Percentiles rank a stretch among this genome's conserved stretches.
Conservation (phyloP, 2,797 vertebrate genomes). For the Karalla daura region DNA sequence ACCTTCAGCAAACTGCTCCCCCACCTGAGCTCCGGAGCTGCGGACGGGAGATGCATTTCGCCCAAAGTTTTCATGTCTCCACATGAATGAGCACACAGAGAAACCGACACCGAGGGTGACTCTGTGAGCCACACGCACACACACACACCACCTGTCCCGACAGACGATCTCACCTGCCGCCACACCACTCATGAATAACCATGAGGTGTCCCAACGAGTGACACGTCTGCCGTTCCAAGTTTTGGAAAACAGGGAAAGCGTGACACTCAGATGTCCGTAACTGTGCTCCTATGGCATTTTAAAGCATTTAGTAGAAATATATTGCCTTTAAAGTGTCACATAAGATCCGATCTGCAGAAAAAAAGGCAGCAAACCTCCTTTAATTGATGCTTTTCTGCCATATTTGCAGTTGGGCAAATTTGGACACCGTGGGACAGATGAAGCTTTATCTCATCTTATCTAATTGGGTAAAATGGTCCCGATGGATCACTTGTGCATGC, state of each 20-base stretch:
- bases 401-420: too few species aligned
- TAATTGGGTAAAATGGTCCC: too few species aligned
- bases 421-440: too few species aligned
- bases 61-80: background rate
- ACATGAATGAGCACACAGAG: background rate
- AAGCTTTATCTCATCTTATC: too few species aligned
- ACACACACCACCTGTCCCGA: slow-evolving; percentile 22
- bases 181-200: slow-evolving; percentile 22
- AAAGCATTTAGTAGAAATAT: too few species aligned
- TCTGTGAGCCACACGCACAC: background rate
- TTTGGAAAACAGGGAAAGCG: background rate
- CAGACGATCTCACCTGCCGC: slow-evolving; percentile 14
- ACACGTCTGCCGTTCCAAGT: background rate
- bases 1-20: background rate
- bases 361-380: too few species aligned
- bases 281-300: background rate
- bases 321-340: too few species aligned
- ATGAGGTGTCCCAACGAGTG: background rate
- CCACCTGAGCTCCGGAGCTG: background rate
- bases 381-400: too few species aligned
- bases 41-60: background rate
- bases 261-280: background rate
- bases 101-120: background rate
- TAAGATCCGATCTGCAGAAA: too few species aligned
- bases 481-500: too few species aligned